phyloP scores from a whole-genome alignment of 2,888 invertebrate species.

The Stenodema calcarata region DNA sequence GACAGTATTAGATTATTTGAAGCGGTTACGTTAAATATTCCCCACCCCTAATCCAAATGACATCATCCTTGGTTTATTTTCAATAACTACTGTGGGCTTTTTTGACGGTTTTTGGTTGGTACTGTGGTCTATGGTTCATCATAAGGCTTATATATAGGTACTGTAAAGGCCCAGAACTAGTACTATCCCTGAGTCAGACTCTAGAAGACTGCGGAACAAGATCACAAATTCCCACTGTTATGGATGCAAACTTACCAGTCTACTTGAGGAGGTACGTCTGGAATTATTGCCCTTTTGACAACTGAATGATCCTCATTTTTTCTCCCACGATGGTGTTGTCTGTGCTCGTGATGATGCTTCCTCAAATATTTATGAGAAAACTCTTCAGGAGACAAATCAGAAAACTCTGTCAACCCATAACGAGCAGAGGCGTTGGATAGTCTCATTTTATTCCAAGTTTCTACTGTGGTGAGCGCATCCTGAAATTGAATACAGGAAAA shows the following conservation, averaged over 20 bases:
- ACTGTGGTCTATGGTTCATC: no score
- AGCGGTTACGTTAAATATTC: no score
- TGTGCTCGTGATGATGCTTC: constrained; percentile 40
- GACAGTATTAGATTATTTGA: no score
- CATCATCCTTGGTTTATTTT: no score
- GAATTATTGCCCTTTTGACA: constrained; percentile 60
- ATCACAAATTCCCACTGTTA: background rate
- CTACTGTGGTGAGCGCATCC: constrained; percentile 65
- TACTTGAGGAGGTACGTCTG: constrained; percentile 61
- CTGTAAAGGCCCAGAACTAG: no score
- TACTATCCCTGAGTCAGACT: no score
- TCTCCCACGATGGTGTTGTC: constrained; percentile 23
- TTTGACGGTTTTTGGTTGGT: no score
- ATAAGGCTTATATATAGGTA: no score
- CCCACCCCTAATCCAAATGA: no score
- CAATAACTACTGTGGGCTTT: no score
- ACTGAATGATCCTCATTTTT: background rate
- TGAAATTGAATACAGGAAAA: constrained; percentile 59
- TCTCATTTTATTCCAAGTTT: constrained; percentile 63
- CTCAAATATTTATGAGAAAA: constrained; percentile 65
- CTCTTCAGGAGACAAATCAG: constrained; percentile 70
- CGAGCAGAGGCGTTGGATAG: constrained; percentile 63
- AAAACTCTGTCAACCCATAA: constrained; percentile 69
- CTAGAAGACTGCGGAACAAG: no score
- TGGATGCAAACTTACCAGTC: constrained; percentile 64